Conservation (phyloP, 2,113 vertebrate genomes). For the Chamaea fasciata region DNA sequence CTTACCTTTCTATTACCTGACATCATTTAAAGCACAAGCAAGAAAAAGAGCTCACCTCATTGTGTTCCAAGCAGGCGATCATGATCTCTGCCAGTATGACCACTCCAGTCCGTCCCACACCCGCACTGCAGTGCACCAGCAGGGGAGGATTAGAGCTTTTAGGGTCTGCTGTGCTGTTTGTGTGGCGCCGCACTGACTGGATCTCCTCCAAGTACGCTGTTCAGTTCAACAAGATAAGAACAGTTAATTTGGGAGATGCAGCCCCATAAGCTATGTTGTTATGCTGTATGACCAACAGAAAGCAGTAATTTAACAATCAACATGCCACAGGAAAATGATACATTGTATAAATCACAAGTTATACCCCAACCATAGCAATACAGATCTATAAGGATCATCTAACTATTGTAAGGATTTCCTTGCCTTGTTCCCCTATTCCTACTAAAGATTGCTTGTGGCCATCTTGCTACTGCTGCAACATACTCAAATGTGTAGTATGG, state of each 20-base stretch:
- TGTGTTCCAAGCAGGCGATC: constrained; percentile 96
- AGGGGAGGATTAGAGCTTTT: constrained; percentile 81
- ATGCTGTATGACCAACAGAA: not conserved
- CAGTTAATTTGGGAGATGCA: not conserved
- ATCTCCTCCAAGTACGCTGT: constrained; percentile 95
- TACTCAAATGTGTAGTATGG: not conserved
- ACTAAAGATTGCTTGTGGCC: not conserved
- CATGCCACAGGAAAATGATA: not conserved
- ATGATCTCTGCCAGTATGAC: constrained; percentile 93
- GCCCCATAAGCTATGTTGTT: not conserved
- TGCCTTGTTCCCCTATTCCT: not conserved
- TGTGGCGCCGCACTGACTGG: constrained; percentile 95
- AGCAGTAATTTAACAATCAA: not conserved
- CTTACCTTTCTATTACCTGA: not conserved
- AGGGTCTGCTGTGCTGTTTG: constrained; percentile 87
- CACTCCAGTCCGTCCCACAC: constrained; percentile 91
- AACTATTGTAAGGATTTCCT: not conserved
- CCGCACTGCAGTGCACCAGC: constrained; percentile 94
- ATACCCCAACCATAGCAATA: not conserved
- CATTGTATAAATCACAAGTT: not conserved
- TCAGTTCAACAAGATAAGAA: not conserved
- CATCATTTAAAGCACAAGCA: not conserved
- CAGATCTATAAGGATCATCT: not conserved
- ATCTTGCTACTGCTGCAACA: not conserved
- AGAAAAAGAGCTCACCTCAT: constrained; percentile 78